Percentiles rank a stretch among this genome's conserved stretches.
These are phyloP conservation scores for Syrphus vitripennis DNA, from an alignment of 2,888 invertebrate species.

Conservation along the genomic window DNA sequence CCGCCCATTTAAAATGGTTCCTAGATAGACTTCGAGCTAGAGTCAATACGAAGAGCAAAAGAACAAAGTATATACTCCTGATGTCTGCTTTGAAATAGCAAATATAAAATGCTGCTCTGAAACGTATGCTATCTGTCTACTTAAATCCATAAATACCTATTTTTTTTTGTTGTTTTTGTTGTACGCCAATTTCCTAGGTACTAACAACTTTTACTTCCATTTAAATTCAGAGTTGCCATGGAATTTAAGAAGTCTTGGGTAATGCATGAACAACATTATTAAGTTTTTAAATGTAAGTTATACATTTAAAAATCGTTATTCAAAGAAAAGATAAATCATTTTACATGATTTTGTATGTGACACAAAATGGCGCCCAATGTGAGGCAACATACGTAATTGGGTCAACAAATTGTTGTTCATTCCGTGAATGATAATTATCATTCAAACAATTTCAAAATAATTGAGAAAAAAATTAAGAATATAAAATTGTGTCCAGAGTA, in stretches of 20 bases:
- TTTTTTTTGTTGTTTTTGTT: background rate
- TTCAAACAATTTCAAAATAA: no score
- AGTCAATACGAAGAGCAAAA: slow-evolving; percentile 10
- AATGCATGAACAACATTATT: no score
- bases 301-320: no score
- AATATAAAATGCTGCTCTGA: slow-evolving; percentile 3
- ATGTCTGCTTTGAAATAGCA: background rate
- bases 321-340: background rate
- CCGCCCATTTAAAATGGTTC: slow-evolving; percentile 40
- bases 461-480: no score
- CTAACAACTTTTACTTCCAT: slow-evolving; percentile 49
- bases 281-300: no score
- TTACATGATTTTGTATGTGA: background rate
- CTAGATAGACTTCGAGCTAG: background rate
- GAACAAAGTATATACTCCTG: slow-evolving; percentile 19
- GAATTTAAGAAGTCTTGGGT: no score
- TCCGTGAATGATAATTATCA: no score
- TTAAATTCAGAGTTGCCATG: background rate
- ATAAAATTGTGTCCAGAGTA: no score
- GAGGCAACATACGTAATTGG: background rate
- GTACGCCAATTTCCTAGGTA: slow-evolving; percentile 34
- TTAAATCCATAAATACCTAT: slow-evolving; percentile 18
- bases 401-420: background rate
- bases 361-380: background rate
- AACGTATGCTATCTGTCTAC: background rate